Conservation (phyloP, 2,113 vertebrate species). For the Axis porcinus region DNA sequence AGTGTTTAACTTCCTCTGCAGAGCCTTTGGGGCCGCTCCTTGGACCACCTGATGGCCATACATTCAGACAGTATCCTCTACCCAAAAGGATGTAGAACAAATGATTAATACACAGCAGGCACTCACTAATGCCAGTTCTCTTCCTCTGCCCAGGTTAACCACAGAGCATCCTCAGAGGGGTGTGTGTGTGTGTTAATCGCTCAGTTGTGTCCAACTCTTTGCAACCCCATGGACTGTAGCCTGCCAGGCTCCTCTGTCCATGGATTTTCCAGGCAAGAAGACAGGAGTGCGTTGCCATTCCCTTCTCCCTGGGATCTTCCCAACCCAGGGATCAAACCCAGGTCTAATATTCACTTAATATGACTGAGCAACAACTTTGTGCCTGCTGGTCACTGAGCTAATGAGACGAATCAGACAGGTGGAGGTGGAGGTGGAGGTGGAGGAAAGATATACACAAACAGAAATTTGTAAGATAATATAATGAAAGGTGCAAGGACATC, state of each 20-base stretch:
- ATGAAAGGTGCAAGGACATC: not conserved
- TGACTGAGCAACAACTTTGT: not conserved
- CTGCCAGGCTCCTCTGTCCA: not conserved
- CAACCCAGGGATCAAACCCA: not conserved
- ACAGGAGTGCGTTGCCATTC: not conserved
- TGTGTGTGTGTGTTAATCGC: not conserved
- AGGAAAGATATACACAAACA: not conserved
- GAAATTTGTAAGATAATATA: not conserved
- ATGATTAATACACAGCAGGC: not conserved
- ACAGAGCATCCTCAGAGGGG: accelerated
- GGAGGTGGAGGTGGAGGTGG: not conserved
- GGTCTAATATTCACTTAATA: not conserved
- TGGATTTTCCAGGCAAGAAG: not conserved
- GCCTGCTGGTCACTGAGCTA: not conserved
- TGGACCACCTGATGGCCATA: not conserved
- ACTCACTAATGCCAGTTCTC: not conserved
- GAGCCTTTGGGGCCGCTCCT: not conserved
- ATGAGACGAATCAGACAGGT: not conserved
- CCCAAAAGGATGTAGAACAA: accelerated
- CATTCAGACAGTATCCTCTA: accelerated
- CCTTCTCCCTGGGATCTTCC: not conserved
- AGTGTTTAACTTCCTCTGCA: not conserved
- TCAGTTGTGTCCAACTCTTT: not conserved
- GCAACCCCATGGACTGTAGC: not conserved
- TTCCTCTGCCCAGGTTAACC: not conserved